Percentiles rank a stretch among this genome's conserved stretches.
Conservation (phyloP, 2,888 invertebrate species). For the Ormia ochracea region DNA sequence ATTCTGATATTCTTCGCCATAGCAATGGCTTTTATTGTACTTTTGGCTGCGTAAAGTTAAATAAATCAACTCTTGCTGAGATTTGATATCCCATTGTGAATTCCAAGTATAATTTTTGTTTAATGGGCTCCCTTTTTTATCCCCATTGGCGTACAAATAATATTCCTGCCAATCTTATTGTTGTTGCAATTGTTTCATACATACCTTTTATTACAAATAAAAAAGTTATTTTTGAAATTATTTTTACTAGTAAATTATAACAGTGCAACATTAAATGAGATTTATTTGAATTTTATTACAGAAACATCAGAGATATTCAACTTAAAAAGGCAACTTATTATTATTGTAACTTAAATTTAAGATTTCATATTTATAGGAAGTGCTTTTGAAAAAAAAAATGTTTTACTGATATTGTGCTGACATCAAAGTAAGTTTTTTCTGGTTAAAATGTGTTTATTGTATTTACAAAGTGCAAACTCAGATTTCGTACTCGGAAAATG, state of each 20-base stretch:
- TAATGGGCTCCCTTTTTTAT: no score
- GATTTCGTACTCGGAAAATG: background rate
- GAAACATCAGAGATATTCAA: conserved; percentile 1
- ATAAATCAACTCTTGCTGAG: no score
- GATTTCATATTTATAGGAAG: background rate
- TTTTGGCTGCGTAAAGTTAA: no score
- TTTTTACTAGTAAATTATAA: conserved; percentile 59
- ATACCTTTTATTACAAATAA: no score
- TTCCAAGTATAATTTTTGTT: no score
- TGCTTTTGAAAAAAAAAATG: background rate
- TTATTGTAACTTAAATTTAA: conserved; percentile 38
- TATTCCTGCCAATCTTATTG: no score
- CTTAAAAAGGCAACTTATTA: conserved; percentile 12
- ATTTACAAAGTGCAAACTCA: conserved; percentile 41
- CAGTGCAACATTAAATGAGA: conserved; percentile 10
- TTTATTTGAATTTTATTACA: conserved; percentile 8
- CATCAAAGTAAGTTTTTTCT: conserved; percentile 5
- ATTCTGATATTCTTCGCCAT: no score
- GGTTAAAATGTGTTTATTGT: conserved; percentile 39
- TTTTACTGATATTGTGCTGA: background rate
- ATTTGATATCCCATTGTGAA: no score
- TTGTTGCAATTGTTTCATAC: no score
- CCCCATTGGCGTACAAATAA: no score
- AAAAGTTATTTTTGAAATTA: no score
- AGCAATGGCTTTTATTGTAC: no score